These are phyloP conservation scores for Lindbergichthys nudifrons DNA, from an alignment of 2,797 vertebrate species.

Conservation along the genomic window DNA sequence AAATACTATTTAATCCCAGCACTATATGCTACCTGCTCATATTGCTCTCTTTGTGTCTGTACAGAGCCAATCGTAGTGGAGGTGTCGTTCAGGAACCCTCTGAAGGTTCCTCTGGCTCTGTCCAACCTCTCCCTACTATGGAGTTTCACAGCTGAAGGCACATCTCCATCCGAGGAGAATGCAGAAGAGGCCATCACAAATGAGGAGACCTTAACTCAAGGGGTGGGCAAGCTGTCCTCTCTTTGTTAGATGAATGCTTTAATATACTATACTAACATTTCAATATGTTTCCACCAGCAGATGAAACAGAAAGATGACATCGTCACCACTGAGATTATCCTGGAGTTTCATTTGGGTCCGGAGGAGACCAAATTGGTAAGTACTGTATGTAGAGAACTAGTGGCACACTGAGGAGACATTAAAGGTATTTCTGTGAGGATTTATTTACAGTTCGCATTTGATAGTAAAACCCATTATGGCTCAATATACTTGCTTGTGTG, in stretches of 20 bases:
- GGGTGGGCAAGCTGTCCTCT: slow-evolving; percentile 34
- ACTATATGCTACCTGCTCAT: not conserved
- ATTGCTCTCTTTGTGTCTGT: not conserved
- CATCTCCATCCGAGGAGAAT: slow-evolving; percentile 65
- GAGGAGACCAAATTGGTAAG: slow-evolving; percentile 94
- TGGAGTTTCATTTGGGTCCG: slow-evolving; percentile 90
- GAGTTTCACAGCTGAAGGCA: slow-evolving; percentile 90
- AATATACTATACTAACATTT: not conserved
- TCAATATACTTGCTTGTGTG: too few species aligned
- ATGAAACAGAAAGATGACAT: slow-evolving; percentile 75
- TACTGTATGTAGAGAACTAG: not conserved
- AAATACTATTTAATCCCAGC: not conserved
- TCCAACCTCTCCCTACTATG: slow-evolving; percentile 92
- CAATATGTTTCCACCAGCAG: slow-evolving; percentile 66
- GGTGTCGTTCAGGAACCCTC: slow-evolving; percentile 93
- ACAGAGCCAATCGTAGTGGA: slow-evolving; percentile 95
- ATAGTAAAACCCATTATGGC: too few species aligned
- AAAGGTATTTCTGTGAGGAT: too few species aligned
- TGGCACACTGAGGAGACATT: not conserved
- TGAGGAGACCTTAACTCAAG: slow-evolving; percentile 69
- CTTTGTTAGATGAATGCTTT: not conserved
- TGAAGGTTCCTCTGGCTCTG: slow-evolving; percentile 92
- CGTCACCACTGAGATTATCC: slow-evolving; percentile 92
- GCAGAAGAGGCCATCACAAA: slow-evolving; percentile 84
- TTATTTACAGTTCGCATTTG: too few species aligned